phyloP scores from a whole-genome alignment of 2,888 invertebrate species.

The Lucinisca nassula region DNA sequence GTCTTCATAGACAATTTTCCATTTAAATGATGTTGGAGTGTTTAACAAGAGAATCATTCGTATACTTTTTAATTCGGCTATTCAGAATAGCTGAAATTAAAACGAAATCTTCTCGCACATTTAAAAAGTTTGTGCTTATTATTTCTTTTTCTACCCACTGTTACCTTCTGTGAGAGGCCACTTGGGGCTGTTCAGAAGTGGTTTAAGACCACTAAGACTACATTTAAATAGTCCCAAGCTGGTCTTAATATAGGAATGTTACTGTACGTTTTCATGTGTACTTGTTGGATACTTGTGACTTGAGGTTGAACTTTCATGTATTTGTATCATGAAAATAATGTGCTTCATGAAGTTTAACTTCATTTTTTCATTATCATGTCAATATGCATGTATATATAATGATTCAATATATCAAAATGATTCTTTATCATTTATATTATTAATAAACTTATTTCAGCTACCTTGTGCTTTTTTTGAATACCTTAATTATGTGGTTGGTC shows the following conservation, averaged over 20 bases:
- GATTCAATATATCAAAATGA: slow-evolving; percentile 10
- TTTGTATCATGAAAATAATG: neutral
- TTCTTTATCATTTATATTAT: slow-evolving; percentile 5
- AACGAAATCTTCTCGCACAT: too few relatives aligned
- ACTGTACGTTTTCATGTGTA: neutral
- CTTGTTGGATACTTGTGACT: neutral
- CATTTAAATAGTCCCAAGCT: neutral
- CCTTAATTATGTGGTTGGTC: too few relatives aligned
- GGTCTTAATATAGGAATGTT: neutral
- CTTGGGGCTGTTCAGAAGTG: too few relatives aligned
- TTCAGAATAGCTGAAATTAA: too few relatives aligned
- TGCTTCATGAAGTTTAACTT: neutral
- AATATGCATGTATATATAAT: neutral
- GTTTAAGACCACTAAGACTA: neutral
- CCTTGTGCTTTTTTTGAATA: too few relatives aligned
- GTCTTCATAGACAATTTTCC: too few relatives aligned
- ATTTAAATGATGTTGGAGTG: too few relatives aligned
- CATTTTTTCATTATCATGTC: neutral
- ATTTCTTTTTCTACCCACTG: too few relatives aligned
- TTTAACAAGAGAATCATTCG: too few relatives aligned
- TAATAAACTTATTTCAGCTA: slow-evolving; percentile 11
- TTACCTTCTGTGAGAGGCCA: too few relatives aligned
- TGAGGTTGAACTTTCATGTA: neutral
- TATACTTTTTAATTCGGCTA: too few relatives aligned
- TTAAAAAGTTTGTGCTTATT: too few relatives aligned